Conservation (phyloP, 2,888 invertebrate species). For the Agrypnus murinus region DNA sequence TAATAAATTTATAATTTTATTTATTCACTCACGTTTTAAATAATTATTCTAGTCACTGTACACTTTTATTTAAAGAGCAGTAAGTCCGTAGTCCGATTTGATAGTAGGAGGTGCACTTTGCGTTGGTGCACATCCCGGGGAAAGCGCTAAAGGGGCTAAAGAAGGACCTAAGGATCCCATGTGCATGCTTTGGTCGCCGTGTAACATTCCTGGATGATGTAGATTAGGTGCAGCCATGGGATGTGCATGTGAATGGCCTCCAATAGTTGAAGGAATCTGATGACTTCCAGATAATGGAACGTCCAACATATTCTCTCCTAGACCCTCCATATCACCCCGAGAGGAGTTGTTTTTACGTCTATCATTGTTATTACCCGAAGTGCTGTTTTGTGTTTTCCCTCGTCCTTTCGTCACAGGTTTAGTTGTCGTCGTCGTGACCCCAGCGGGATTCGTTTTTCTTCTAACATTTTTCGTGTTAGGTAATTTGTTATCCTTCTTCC, state of each 20-base stretch:
- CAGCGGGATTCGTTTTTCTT: slow-evolving; percentile 85
- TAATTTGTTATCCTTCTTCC: slow-evolving; percentile 91
- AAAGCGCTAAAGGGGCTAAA: slow-evolving; percentile 74
- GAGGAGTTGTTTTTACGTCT: slow-evolving; percentile 76
- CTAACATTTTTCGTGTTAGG: slow-evolving; percentile 87
- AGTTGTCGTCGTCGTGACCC: slow-evolving; percentile 74
- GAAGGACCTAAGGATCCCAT: slow-evolving; percentile 73
- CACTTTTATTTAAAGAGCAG: slow-evolving; percentile 77
- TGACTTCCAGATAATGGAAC: slow-evolving; percentile 68
- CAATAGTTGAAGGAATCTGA: slow-evolving; percentile 74
- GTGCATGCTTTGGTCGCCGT: slow-evolving; percentile 71
- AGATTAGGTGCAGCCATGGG: slow-evolving; percentile 70
- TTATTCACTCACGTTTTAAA: slow-evolving; percentile 37
- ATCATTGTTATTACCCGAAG: slow-evolving; percentile 76
- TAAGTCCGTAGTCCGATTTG: slow-evolving; percentile 92
- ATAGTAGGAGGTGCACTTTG: slow-evolving; percentile 76
- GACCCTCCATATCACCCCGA: slow-evolving; percentile 74
- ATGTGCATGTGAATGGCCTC: slow-evolving; percentile 72
- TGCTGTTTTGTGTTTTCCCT: slow-evolving; percentile 68
- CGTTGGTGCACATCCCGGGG: slow-evolving; percentile 74
- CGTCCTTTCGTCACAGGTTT: slow-evolving; percentile 65
- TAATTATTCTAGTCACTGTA: slow-evolving; percentile 33
- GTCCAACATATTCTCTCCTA: slow-evolving; percentile 72
- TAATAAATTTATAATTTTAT: slow-evolving; percentile 39
- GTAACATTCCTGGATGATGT: slow-evolving; percentile 66